phyloP scores from a whole-genome alignment of 2,113 vertebrate species.

The Terrapene triunguis region DNA sequence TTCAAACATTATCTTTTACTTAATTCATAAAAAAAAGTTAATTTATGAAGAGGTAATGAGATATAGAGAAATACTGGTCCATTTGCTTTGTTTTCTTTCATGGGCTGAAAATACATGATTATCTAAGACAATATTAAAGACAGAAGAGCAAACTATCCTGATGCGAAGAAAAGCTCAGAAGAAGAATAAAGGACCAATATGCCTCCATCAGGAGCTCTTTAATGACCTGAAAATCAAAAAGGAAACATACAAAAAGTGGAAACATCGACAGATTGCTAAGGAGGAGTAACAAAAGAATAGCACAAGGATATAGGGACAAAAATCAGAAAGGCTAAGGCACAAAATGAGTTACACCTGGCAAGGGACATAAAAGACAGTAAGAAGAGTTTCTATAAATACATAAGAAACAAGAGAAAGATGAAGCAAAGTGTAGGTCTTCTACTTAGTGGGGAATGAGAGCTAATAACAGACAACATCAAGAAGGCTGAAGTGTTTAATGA shows the following conservation, averaged over 20 bases:
- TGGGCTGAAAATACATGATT: not conserved
- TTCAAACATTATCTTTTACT: not conserved
- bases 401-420: not conserved
- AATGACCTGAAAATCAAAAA: not conserved
- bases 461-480: not conserved
- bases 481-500: not conserved
- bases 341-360: not conserved
- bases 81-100: not conserved
- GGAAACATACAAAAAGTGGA: not conserved
- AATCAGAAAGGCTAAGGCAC: not conserved
- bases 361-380: not conserved
- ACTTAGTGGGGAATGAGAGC: not conserved
- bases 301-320: not conserved
- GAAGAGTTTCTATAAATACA: not conserved
- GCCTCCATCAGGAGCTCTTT: not conserved
- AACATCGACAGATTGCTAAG: not conserved
- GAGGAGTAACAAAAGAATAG: not conserved
- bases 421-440: not conserved
- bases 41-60: slow-evolving; percentile 20
- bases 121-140: not conserved
- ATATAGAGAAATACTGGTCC: not conserved
- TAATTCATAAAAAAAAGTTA: not conserved
- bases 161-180: not conserved
- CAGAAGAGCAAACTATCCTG: not conserved
- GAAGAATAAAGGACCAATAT: not conserved